Evolutionary conservation across 2,888 invertebrate genomes (phyloP).

Genomic region (Agrochola macilenta): DNA sequence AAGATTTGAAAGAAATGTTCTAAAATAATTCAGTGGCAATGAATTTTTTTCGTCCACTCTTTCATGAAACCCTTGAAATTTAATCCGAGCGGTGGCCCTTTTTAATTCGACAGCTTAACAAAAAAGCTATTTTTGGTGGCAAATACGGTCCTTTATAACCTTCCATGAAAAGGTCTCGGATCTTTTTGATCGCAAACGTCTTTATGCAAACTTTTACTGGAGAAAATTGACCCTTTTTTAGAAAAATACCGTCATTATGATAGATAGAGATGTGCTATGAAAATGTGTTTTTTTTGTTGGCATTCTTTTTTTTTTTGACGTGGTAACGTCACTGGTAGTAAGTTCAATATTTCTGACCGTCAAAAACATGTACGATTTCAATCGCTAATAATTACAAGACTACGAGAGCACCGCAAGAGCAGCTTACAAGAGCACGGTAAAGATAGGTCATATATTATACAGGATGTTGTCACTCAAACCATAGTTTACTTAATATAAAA

Average conservation of each 20-base stretch:
- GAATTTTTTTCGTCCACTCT: conserved; percentile 32
- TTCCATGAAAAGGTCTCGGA: conserved; percentile 67
- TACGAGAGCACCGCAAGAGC: no score
- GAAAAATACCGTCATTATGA: conserved; percentile 44
- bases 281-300: background rate
- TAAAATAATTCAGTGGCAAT: conserved; percentile 38
- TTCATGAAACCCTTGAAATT: conserved; percentile 69
- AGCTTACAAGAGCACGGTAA: no score
- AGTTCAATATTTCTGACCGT: no score
- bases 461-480: no score
- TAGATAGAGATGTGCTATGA: conserved; percentile 32
- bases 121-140: conserved; percentile 67
- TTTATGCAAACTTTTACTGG: conserved; percentile 61
- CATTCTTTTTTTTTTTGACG: no score
- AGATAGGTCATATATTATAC: no score
- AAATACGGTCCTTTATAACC: conserved; percentile 61
- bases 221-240: conserved; percentile 50
- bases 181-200: conserved; percentile 65
- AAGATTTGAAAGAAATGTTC: conserved; percentile 38
- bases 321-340: no score
- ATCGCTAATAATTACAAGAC: no score
- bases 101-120: conserved; percentile 73
- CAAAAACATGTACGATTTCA: no score
- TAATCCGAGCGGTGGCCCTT: conserved; percentile 68
- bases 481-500: no score